Base-by-base conservation (phyloP, 2,888 invertebrate species). In the Conus canariensis region DNA sequence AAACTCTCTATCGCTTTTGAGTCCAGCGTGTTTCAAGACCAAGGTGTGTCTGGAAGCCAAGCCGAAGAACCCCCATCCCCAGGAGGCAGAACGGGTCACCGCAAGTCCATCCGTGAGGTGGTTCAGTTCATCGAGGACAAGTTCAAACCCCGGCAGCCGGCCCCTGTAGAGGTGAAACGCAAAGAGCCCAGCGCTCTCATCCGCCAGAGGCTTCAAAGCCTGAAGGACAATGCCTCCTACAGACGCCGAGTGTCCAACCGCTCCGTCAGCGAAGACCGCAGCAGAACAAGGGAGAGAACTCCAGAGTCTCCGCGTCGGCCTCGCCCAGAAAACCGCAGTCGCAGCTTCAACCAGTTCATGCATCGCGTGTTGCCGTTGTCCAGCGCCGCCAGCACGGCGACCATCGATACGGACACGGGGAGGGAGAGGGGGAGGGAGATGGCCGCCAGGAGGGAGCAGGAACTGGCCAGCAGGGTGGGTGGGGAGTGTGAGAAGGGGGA, bases 1-100 rank as follows among this genome's bases (percentile, higher is more conserved):
- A 95, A 97, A 97, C 90, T 95, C 22, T 95, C 95, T 6, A 92
- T 92, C 7, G 94, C 93, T 88, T 92, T 94, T 88, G 93, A 93
- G 90, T 98, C 97, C 91, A 97, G 97, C 93, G 97, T 97, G 0
- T 98, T 98, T 94, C 97, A 98, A 94, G 98, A 98, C 95, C 98
- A 98, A 88, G 12, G 14, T 25, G 58, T 16, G 22, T 22, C 30
- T 58, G 85, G 25, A 22, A 80, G n/a, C 70, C 83, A 58, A 14
- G 59, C 56, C 22, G 85, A 74, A 16, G 60, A 58, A 45, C 85
- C 25, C 58, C 22, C 16, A 74, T 70, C 86, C 0, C 77, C 87
- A 88, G 85, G 77, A 74, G 88, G 83, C 12, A 60, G 56, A 14
- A 74, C 16, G 22, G 22, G 85, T 19, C 91, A 92, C 6, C 92